phyloP scores from a whole-genome alignment of 2,797 vertebrate species.

The Clarias platycephalus region DNA sequence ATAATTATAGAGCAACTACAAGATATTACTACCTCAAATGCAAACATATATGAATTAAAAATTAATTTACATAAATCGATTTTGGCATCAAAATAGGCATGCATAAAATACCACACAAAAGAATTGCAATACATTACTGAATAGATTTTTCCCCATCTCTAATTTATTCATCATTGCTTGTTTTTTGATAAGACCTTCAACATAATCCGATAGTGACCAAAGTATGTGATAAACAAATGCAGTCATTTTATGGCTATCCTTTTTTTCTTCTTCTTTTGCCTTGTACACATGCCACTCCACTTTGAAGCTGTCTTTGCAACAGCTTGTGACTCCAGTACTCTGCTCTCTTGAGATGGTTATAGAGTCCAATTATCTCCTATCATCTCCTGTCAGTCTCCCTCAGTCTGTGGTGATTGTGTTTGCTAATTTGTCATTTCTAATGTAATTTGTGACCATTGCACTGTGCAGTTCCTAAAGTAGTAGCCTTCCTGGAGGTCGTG shows the following conservation, averaged over 20 bases:
- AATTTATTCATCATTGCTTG: background rate
- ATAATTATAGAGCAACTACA: no score
- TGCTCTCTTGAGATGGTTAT: background rate
- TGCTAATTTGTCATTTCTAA: background rate
- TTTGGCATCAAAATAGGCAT: no score
- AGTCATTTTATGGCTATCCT: background rate
- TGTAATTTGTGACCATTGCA: background rate
- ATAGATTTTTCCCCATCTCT: no score
- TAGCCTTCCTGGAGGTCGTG: background rate
- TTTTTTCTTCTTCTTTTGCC: background rate
- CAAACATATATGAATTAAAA: no score
- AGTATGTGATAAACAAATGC: background rate
- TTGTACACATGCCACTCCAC: background rate
- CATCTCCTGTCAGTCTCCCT: background rate
- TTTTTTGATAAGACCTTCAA: no score
- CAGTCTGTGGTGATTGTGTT: background rate
- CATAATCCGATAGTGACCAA: background rate
- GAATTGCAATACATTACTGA: no score
- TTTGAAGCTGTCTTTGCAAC: background rate
- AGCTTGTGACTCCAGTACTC: background rate
- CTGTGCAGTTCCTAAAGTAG: background rate
- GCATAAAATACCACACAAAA: no score
- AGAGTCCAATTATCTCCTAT: background rate
- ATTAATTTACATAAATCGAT: no score
- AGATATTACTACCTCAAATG: no score